Base-by-base conservation (phyloP, 37 sponge, comb jelly and placozoan species). In the Cladorhizidae sp. region DNA sequence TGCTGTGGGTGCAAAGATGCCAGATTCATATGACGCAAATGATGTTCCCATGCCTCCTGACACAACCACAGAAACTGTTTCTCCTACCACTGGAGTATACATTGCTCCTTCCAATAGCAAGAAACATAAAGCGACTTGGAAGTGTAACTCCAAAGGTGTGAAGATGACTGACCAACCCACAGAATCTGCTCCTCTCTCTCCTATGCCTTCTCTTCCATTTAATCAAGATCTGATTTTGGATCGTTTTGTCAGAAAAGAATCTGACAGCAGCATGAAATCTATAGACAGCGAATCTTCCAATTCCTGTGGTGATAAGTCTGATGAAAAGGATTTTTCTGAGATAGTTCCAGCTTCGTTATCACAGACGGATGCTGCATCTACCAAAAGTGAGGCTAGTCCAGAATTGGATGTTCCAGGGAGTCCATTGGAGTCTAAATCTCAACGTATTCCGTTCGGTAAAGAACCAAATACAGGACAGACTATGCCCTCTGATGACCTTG, bases 401-500 rank as follows among this genome's bases (percentile, higher is more conserved):
- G 25, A 61, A 15, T 7, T 61, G 29, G 62, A 28, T 12, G 15
- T n/a, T 61, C 35, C 35, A 7, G 38, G 29, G 41, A n/a, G 25
- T 54, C 69, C 67, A 6, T 20, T 43, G 41, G 40, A 81, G 35
- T 57, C 71, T 1, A 80, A 62, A 49, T 11, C 74, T 25, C 45
- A 9, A 31, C 31, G 32, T 14, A 70, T 56, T 43, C 82, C 88
- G 0, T 39, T 82, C n/a, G 56, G 83, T 17, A 88, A 88, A 58
- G 89, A 88, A 36, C 83, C 83, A 1, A 64, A 64, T 25, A 88
- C 89, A 9, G 89, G 89, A 26, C 89, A 89, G 73, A 74, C 89
- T 2, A 41, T 89, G 43, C 80, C 65, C 1, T 17, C 28, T 75
- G 54, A 59, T 7, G 28, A 31, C 17, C 40, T 63, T 45, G 41